Conservation (phyloP, 1,140 invertebrate genomes). For the Drosophila hydei region DNA sequence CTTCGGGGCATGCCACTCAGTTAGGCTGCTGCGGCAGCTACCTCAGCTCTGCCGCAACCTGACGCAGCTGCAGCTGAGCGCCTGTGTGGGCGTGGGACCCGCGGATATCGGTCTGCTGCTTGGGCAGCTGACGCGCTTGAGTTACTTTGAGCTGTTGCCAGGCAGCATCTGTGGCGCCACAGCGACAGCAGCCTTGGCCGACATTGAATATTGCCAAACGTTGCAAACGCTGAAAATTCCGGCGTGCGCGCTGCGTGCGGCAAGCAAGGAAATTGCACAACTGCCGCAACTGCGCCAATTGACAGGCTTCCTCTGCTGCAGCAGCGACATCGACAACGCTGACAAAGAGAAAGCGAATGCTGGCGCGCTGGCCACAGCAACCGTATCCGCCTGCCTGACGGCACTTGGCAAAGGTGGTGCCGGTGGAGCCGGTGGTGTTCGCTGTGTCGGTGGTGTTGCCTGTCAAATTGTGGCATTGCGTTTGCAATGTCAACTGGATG, state of each 20-base stretch:
- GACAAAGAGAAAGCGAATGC: conserved; percentile 52
- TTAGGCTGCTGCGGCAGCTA: conserved; percentile 34
- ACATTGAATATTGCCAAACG: conserved; percentile 42
- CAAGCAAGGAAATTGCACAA: conserved; percentile 37
- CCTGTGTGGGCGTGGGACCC: conserved; percentile 4
- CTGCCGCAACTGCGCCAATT: conserved; percentile 57
- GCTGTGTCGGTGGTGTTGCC: not conserved
- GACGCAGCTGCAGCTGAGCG: conserved; percentile 40
- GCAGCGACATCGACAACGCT: conserved; percentile 13
- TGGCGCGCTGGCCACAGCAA: conserved; percentile 34
- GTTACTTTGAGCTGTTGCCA: conserved; percentile 45
- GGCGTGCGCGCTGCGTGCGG: conserved; percentile 53
- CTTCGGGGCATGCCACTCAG: conserved; percentile 27
- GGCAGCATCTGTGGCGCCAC: conserved; percentile 7
- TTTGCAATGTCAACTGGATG: conserved; percentile 68
- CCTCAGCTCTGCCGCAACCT: conserved; percentile 40
- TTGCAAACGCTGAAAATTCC: conserved; percentile 55
- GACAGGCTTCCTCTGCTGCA: conserved; percentile 60
- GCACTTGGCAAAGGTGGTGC: conserved; percentile 6
- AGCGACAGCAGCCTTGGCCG: conserved; percentile 5
- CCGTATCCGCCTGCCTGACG: conserved; percentile 32
- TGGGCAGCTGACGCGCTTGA: conserved; percentile 17
- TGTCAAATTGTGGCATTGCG: conserved; percentile 64
- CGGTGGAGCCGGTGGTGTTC: not conserved
- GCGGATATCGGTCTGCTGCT: conserved; percentile 35